Conservation (phyloP, 92 coral and sea anemone genomes). For the Scolanthus callimorphus region DNA sequence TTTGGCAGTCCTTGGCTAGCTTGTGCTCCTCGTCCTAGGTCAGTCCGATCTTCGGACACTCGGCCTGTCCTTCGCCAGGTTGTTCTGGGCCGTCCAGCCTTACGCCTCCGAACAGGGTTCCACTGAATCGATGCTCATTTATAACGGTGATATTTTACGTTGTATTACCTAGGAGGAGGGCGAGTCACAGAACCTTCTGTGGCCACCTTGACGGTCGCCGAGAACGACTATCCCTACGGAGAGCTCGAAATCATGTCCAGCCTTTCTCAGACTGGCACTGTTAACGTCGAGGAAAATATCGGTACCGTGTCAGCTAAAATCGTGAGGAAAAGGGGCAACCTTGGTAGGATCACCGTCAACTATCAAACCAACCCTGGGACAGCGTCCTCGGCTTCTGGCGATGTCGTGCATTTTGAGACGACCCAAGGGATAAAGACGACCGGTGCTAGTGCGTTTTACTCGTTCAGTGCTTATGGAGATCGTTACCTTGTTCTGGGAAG, state of each 20-base stretch:
- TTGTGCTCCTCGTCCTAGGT: too few species aligned
- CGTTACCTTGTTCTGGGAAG: conserved; percentile 69
- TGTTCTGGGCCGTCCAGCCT: too few species aligned
- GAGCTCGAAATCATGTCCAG: conserved; percentile 67
- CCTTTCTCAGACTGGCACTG: conserved; percentile 34
- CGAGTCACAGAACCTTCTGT: conserved; percentile 51
- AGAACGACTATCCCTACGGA: conserved; percentile 96
- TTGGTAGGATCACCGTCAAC: conserved; percentile 72
- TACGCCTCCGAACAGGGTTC: too few species aligned
- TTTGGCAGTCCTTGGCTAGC: too few species aligned
- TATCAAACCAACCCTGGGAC: conserved; percentile 68
- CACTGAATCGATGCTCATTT: too few species aligned
- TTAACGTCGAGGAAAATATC: conserved; percentile 69
- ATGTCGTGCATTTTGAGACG: conserved; percentile 65
- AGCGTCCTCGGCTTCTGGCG: conserved; percentile 58
- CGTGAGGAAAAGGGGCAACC: conserved; percentile 76
- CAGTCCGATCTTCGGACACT: too few species aligned
- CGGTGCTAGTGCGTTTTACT: conserved; percentile 68
- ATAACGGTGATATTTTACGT: too few species aligned
- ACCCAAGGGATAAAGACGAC: conserved; percentile 51
- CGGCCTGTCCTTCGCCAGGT: too few species aligned
- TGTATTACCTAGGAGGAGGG: conserved; percentile 93
- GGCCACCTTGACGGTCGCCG: conserved; percentile 70
- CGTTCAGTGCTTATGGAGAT: conserved; percentile 81
- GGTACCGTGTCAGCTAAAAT: conserved; percentile 64